These are phyloP conservation scores for Drosophila longiperda DNA, from an alignment of 2,888 invertebrate genomes.

Conservation along the genomic window DNA sequence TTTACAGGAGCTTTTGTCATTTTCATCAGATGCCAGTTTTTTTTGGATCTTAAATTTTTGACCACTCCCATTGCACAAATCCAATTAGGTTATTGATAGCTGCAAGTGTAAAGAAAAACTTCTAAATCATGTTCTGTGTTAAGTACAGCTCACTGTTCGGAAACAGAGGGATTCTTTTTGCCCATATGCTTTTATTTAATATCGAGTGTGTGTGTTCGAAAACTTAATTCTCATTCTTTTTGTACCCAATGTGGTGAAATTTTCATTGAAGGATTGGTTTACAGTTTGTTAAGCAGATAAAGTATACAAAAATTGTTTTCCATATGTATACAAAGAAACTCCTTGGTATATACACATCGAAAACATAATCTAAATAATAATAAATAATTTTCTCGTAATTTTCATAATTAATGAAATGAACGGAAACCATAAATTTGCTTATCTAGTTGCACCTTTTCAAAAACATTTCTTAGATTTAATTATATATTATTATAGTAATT, in stretches of 20 bases:
- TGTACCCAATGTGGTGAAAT: not conserved
- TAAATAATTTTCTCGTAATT: not conserved
- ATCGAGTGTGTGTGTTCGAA: not conserved
- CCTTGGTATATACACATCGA: not conserved
- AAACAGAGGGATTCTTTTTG: not conserved
- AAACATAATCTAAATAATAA: not conserved
- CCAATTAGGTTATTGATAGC: constrained; percentile 30
- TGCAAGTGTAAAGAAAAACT: constrained; percentile 21
- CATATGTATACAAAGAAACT: not conserved
- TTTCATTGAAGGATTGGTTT: not conserved
- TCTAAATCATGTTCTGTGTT: constrained; percentile 19
- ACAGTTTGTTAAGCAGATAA: not conserved
- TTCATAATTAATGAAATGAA: not conserved
- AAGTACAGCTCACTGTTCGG: not conserved
- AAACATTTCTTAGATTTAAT: not conserved
- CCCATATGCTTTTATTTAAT: not conserved
- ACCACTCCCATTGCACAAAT: constrained; percentile 17
- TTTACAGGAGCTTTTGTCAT: constrained; percentile 29
- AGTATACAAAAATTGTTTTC: not conserved
- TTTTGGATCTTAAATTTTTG: constrained; percentile 42
- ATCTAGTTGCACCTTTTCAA: too few relatives aligned
- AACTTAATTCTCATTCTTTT: not conserved
- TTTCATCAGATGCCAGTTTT: constrained; percentile 37
- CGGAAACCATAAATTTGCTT: too few relatives aligned
- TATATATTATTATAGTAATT: not conserved